Evolutionary conservation across 1,140 invertebrate genomes (phyloP).

Genomic region (Littorina saxatilis): DNA sequence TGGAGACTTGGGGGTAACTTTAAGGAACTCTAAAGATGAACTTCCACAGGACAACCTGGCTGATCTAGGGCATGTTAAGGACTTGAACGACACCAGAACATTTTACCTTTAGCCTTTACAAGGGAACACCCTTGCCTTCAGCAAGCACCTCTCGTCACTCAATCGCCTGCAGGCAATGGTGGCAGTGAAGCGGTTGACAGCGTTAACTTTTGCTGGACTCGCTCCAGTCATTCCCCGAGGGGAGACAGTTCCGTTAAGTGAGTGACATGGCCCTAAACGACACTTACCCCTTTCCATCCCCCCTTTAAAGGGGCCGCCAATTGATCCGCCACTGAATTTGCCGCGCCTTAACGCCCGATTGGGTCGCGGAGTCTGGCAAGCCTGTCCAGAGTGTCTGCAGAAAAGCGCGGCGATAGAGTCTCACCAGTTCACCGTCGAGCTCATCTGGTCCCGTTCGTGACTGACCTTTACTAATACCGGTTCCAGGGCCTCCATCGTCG

Average conservation of each 20-base stretch:
- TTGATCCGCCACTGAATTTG: background rate
- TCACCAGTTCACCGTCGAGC: background rate
- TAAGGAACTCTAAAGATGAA: too few relatives aligned
- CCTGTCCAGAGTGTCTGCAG: background rate
- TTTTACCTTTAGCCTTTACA: too few relatives aligned
- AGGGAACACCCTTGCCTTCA: too few relatives aligned
- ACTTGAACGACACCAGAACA: too few relatives aligned
- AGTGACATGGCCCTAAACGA: background rate
- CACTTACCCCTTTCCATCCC: background rate
- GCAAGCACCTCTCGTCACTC: too few relatives aligned
- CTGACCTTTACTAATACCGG: background rate
- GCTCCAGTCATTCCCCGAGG: background rate
- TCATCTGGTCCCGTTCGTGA: background rate
- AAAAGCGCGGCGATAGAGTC: background rate
- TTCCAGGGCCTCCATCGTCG: background rate
- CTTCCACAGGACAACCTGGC: too few relatives aligned
- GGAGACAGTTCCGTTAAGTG: conserved; percentile 9
- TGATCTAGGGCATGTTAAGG: too few relatives aligned
- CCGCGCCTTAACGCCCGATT: conserved; percentile 9
- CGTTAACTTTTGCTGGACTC: background rate
- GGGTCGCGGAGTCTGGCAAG: background rate
- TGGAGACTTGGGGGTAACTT: too few relatives aligned
- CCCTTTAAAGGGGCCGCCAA: background rate
- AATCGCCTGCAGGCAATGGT: too few relatives aligned
- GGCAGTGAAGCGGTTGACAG: background rate